phyloP scores from a whole-genome alignment of 2,113 vertebrate species.

The Fregata magnificens region DNA sequence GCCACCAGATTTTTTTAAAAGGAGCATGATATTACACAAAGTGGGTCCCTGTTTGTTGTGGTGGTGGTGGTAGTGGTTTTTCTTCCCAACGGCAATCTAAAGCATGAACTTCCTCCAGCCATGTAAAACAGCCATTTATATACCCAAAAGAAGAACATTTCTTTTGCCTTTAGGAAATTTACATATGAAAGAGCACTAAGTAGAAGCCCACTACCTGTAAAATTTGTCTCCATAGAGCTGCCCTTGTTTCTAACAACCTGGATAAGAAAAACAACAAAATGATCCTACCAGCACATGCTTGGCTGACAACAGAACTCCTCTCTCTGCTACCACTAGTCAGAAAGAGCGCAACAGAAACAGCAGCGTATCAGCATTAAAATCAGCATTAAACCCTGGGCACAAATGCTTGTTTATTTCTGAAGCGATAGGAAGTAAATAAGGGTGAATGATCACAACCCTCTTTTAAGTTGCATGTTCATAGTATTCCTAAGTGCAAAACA shows the following conservation, averaged over 20 bases:
- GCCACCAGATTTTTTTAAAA: background rate
- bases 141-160: background rate
- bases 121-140: background rate
- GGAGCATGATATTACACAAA: fast-evolving
- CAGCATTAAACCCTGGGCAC: background rate
- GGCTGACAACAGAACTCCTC: background rate
- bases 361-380: background rate
- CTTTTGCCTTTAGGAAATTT: background rate
- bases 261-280: background rate
- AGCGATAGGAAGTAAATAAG: background rate
- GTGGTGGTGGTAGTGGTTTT: background rate
- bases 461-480: background rate
- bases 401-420: background rate
- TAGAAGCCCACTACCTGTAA: background rate
- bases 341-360: background rate
- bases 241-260: background rate
- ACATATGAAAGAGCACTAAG: background rate
- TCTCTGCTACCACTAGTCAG: background rate
- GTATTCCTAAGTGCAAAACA: background rate
- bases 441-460: background rate
- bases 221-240: background rate
- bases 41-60: fast-evolving
- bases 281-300: background rate
- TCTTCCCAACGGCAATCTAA: background rate
- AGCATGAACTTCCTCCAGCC: background rate